Evolutionary conservation across 2,888 invertebrate genomes (phyloP).

Genomic region (Nyleta sp.): DNA sequence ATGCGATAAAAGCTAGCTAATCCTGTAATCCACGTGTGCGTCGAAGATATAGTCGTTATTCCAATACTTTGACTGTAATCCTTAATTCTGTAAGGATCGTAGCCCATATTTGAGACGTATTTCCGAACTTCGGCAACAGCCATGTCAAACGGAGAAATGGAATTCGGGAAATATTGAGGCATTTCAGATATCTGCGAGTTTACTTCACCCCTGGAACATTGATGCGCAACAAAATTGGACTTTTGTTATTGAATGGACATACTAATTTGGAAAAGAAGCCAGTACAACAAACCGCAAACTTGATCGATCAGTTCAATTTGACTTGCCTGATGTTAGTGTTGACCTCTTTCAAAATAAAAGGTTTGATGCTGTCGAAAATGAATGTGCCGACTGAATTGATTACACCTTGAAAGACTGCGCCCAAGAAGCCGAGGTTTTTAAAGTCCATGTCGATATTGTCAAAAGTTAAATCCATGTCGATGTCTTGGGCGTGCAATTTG

Average conservation of each 20-base stretch:
- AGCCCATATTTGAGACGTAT: slow-evolving; percentile 86
- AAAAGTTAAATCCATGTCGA: slow-evolving; percentile 91
- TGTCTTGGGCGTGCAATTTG: slow-evolving; percentile 89
- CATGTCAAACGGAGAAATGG: slow-evolving; percentile 93
- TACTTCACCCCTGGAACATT: slow-evolving; percentile 85
- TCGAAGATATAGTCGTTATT: slow-evolving; percentile 87
- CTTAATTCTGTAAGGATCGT: slow-evolving; percentile 90
- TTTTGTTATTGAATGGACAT: too few species aligned
- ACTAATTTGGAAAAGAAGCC: too few species aligned
- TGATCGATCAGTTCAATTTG: too few species aligned
- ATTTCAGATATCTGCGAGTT: slow-evolving; percentile 89
- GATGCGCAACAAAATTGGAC: too few species aligned
- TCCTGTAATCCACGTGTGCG: slow-evolving; percentile 91
- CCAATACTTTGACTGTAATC: slow-evolving; percentile 89
- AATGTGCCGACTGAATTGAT: slow-evolving; percentile 92
- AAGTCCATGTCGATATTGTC: slow-evolving; percentile 91
- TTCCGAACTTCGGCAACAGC: slow-evolving; percentile 89
- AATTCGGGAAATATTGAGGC: slow-evolving; percentile 91
- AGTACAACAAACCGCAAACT: too few species aligned
- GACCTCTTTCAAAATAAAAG: slow-evolving; percentile 90
- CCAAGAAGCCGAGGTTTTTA: slow-evolving; percentile 91
- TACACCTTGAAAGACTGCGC: slow-evolving; percentile 87
- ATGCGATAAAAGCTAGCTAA: slow-evolving; percentile 92
- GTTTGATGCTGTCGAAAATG: slow-evolving; percentile 94
- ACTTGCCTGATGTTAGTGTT: slow-evolving; percentile 86